phyloP scores from a whole-genome alignment of 2,797 vertebrate species.

The Zalophus californianus region DNA sequence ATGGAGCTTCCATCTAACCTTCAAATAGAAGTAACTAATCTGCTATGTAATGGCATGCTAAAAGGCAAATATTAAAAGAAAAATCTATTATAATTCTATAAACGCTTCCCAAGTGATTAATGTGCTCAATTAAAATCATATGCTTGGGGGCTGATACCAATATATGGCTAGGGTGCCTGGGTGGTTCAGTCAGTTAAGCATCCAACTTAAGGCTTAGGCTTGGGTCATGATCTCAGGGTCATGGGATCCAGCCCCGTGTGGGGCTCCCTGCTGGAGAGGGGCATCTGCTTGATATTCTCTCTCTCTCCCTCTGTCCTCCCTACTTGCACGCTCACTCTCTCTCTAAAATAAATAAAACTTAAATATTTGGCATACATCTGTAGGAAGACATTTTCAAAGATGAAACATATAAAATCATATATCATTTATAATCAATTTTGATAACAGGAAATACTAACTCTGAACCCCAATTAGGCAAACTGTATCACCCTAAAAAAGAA shows the following conservation, averaged over 20 bases:
- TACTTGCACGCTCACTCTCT: too few relatives aligned
- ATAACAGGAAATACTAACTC: neutral
- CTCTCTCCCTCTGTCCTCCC: too few relatives aligned
- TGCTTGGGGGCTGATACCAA: neutral
- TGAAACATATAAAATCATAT: constrained; percentile 37
- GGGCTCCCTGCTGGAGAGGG: too few relatives aligned
- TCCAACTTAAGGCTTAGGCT: too few relatives aligned
- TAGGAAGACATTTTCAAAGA: constrained; percentile 48
- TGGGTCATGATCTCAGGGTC: too few relatives aligned
- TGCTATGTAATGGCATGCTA: constrained; percentile 14
- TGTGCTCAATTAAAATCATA: constrained; percentile 32
- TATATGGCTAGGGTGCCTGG: neutral
- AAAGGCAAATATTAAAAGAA: constrained; percentile 48
- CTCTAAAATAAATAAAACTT: too few relatives aligned
- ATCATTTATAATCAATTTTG: constrained; percentile 5
- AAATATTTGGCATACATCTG: neutral
- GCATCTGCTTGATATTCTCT: too few relatives aligned
- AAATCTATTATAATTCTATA: neutral
- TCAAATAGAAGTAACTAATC: constrained; percentile 27
- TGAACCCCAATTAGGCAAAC: constrained; percentile 29
- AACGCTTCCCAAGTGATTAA: constrained; percentile 28
- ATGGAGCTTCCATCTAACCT: neutral
- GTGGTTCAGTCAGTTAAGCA: too few relatives aligned
- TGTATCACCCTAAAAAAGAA: neutral
- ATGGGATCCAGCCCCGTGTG: too few relatives aligned